A percentile compares a stretch with the other conserved stretches of the same genome.
Evolutionary conservation across 2,888 invertebrate genomes (phyloP).

Genomic region (Macrosoma leucophasiata): DNA sequence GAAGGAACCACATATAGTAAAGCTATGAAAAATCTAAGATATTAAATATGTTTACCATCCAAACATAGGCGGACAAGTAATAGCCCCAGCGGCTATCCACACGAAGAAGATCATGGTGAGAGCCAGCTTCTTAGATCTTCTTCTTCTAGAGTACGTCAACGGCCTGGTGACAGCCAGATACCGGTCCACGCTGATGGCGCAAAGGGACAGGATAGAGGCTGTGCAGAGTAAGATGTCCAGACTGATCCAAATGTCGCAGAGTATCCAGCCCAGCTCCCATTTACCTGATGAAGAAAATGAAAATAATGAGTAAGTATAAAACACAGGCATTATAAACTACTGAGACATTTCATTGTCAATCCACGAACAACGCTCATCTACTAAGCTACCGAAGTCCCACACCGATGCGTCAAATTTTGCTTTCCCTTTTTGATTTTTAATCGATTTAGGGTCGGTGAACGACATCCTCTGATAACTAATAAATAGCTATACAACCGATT

Average conservation of each 20-base stretch:
- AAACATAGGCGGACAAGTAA: slow-evolving; percentile 95
- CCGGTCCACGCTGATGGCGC: slow-evolving; percentile 92
- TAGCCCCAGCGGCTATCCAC: slow-evolving; percentile 92
- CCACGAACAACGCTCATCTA: too few relatives aligned
- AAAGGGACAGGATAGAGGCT: slow-evolving; percentile 93
- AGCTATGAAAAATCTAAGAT: too few relatives aligned
- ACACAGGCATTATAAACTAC: too few relatives aligned
- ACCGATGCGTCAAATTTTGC: too few relatives aligned
- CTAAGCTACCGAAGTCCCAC: too few relatives aligned
- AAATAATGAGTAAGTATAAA: too few relatives aligned
- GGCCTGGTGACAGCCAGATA: slow-evolving; percentile 97
- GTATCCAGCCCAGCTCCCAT: slow-evolving; percentile 93
- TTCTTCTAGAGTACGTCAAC: slow-evolving; percentile 90
- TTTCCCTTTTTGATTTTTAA: too few relatives aligned
- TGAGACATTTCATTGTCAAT: too few relatives aligned
- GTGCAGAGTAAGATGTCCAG: slow-evolving; percentile 95
- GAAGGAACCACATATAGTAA: too few relatives aligned
- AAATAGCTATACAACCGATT: too few relatives aligned
- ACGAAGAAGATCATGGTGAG: slow-evolving; percentile 91
- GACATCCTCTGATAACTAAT: too few relatives aligned
- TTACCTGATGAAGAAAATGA: slow-evolving; percentile 69
- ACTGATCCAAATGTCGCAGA: slow-evolving; percentile 94
- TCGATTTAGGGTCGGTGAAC: too few relatives aligned
- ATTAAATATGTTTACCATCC: slow-evolving; percentile 81
- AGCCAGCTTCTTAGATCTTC: slow-evolving; percentile 89